Evolutionary conservation across 2,797 vertebrate genomes (phyloP), one percentile per base, ranked within the genome.

Genomic region (Tinamus major): DNA sequence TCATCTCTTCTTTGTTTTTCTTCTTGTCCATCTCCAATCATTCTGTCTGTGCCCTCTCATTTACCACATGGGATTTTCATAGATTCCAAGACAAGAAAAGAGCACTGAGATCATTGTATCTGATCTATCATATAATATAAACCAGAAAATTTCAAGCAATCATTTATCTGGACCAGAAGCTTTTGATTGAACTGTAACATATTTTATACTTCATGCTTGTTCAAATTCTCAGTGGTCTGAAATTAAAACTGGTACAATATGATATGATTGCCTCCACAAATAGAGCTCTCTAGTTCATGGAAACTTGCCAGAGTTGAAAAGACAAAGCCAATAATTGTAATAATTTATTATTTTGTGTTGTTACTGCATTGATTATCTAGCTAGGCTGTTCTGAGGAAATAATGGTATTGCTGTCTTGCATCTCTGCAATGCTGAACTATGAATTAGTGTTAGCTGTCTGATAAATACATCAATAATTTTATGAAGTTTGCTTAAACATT

Each of bases 161-260:
- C 33, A 58, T 91, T 91, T 86, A 56, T 79, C 63, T 85, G 42
- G 18, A 4, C 5, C 63, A 86, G 83, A 92, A 91, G 56, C 42
- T 88, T 96, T 90, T 81, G 56, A 74, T 23, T 86, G 77, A 79
- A 61, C 12, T 81, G 3, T 33, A 87, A 13, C 16, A 3, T 91
- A 62, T 76, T 92, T 92, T 70, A 29, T 81, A 37, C 29, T 91
- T 81, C n/a, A 53, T 88, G 6, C 65, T 67, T 56, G 31, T 90
- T 86, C 63, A 79, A n/a, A 76, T 92, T 88, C 33, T 90, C n/a
- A 67, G 59, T 79, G 55, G 83, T 78, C n/a, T 81, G 29, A 78
- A 76, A 77, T 56, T 56, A 19, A 82, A 80, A 87, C 51, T 80
- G 48, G 37, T 91, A 71, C 62, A 85, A 53, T 62, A 46, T 55